Percentiles rank a stretch among this genome's conserved stretches.
These are phyloP conservation scores for Ornithoptera alexandrae DNA, from an alignment of 2,888 invertebrate genomes.

Conservation along the genomic window DNA sequence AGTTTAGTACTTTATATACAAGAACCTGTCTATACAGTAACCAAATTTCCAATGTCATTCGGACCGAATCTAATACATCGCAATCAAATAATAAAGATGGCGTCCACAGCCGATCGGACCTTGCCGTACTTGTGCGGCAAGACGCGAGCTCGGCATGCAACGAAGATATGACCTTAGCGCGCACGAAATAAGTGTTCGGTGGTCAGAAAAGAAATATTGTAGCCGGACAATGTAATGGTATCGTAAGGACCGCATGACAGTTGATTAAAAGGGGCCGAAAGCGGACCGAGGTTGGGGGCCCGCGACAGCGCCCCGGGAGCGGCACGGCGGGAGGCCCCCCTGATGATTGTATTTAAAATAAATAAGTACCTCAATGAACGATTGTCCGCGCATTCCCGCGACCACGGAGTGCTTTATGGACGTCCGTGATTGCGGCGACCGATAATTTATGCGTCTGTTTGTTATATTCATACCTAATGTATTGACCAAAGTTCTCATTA, in stretches of 20 bases:
- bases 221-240: constrained; percentile 51
- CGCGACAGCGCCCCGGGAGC: constrained; percentile 75
- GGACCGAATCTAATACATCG: constrained; percentile 60
- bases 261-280: constrained; percentile 80
- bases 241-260: constrained; percentile 71
- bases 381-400: constrained; percentile 69
- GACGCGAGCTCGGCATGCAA: constrained; percentile 30
- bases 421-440: constrained; percentile 48
- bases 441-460: constrained; percentile 55
- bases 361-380: constrained; percentile 80
- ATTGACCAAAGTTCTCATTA: constrained; percentile 5
- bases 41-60: constrained; percentile 56
- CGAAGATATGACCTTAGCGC: constrained; percentile 37
- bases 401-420: constrained; percentile 58
- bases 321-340: constrained; percentile 69
- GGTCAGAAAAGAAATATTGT: constrained; percentile 31
- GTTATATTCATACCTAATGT: constrained; percentile 26
- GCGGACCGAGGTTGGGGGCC: constrained; percentile 72
- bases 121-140: constrained; percentile 42
- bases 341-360: constrained; percentile 81
- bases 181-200: constrained; percentile 30
- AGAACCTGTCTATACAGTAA: constrained; percentile 33
- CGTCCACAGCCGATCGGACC: constrained; percentile 47
- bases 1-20: constrained; percentile 22
- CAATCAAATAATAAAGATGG: constrained; percentile 70